Evolutionary conservation across 2,797 vertebrate genomes (phyloP).

Genomic region (Pipistrellus nathusii): DNA sequence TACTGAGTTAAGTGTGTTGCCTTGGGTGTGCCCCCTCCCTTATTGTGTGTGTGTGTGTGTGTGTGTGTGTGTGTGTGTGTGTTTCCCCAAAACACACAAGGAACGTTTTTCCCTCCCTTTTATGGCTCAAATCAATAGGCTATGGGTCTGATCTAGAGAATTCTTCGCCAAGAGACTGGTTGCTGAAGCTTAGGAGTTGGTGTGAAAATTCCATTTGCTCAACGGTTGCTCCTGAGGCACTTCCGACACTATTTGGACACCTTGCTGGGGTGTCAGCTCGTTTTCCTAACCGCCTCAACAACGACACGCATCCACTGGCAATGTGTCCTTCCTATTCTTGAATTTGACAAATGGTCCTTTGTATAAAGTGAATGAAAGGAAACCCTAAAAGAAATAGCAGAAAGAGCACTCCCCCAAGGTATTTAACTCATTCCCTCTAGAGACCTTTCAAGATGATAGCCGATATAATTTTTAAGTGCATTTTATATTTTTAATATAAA

Average conservation of each 20-base stretch:
- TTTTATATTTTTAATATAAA: neutral
- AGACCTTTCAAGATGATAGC: conserved; percentile 18
- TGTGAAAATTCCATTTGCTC: conserved; percentile 27
- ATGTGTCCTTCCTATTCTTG: conserved; percentile 76
- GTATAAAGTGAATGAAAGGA: conserved; percentile 49
- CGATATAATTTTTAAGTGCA: neutral
- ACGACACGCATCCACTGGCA: conserved; percentile 28
- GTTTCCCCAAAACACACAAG: conserved; percentile 28
- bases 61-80: conserved; percentile 29
- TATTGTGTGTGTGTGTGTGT: conserved; percentile 9
- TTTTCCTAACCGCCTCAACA: conserved; percentile 67
- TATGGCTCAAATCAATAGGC: conserved; percentile 50
- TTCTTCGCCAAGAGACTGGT: conserved; percentile 2
- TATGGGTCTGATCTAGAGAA: conserved; percentile 24
- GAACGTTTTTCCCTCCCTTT: neutral
- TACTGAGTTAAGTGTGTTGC: conserved; percentile 75
- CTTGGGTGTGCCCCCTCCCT: neutral
- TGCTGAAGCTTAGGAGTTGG: neutral
- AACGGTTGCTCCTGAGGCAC: neutral
- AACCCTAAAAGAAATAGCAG: conserved; percentile 43
- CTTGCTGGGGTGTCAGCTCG: conserved; percentile 30
- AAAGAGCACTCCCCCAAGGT: neutral
- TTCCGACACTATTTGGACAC: neutral
- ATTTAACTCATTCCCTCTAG: neutral
- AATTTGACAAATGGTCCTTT: conserved; percentile 78